A percentile compares a stretch with the other conserved stretches of the same genome.
Evolutionary conservation across 2,888 invertebrate species (phyloP).

Genomic region (Luffia ferchaultella): DNA sequence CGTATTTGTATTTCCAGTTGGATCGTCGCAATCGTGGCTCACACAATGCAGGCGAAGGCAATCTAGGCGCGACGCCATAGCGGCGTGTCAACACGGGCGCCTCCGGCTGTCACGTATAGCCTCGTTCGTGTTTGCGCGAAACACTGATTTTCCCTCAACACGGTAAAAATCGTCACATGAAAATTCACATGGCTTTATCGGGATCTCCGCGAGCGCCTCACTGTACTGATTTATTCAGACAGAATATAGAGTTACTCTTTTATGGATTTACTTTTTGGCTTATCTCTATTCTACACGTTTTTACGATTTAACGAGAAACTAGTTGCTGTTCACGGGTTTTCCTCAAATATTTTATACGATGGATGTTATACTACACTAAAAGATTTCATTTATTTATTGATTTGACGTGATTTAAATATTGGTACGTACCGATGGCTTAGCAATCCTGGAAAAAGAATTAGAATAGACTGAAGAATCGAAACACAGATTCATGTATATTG

Average conservation of each 20-base stretch:
- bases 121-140: background rate
- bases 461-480: too few relatives aligned
- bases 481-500: too few relatives aligned
- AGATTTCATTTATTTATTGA: too few relatives aligned
- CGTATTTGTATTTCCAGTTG: background rate
- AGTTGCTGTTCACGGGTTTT: too few relatives aligned
- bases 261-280: background rate
- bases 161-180: background rate
- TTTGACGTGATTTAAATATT: too few relatives aligned
- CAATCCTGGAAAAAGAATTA: too few relatives aligned
- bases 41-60: background rate
- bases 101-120: background rate
- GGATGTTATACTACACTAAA: too few relatives aligned
- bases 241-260: background rate
- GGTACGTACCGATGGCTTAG: too few relatives aligned
- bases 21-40: background rate
- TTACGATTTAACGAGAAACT: too few relatives aligned
- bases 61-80: too few relatives aligned
- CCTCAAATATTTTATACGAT: too few relatives aligned
- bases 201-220: background rate
- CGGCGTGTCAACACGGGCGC: background rate
- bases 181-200: background rate
- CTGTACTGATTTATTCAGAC: background rate
- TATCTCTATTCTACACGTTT: background rate
- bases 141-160: background rate